These are phyloP conservation scores for Tragelaphus imberbis DNA, from an alignment of 2,113 vertebrate genomes.

Conservation along the genomic window DNA sequence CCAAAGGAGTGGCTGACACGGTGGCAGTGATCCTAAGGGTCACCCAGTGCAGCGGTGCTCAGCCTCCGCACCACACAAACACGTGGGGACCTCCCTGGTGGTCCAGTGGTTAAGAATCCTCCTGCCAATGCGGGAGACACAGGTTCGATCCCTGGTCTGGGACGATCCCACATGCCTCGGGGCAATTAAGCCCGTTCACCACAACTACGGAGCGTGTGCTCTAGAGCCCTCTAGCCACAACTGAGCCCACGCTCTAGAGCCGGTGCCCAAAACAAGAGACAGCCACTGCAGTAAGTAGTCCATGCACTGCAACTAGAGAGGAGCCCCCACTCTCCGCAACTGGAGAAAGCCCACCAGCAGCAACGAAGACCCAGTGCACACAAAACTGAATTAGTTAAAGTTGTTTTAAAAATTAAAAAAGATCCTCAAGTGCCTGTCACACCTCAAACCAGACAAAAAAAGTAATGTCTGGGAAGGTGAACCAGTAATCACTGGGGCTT, in stretches of 20 bases:
- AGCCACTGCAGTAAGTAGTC: not conserved
- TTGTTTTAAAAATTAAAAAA: not conserved
- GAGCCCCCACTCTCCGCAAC: not conserved
- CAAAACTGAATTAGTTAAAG: not conserved
- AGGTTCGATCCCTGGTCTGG: not conserved
- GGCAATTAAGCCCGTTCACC: not conserved
- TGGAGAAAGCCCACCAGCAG: not conserved
- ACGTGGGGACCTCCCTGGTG: not conserved
- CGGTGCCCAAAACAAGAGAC: accelerated
- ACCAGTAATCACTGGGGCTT: accelerated
- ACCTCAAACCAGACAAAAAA: not conserved
- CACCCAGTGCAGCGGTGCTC: not conserved
- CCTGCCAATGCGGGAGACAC: not conserved
- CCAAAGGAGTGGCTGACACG: not conserved
- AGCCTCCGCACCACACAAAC: not conserved
- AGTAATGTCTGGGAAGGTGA: accelerated
- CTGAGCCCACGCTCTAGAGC: not conserved
- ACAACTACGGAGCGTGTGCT: not conserved
- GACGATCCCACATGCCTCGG: not conserved
- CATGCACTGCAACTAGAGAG: not conserved
- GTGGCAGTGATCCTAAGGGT: not conserved
- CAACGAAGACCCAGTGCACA: not conserved
- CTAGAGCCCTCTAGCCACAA: not conserved
- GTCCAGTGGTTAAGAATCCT: not conserved
- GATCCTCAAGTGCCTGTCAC: not conserved